These are phyloP conservation scores for Cryptocheilus praepositus DNA, from an alignment of 2,888 invertebrate genomes.

Conservation along the genomic window DNA sequence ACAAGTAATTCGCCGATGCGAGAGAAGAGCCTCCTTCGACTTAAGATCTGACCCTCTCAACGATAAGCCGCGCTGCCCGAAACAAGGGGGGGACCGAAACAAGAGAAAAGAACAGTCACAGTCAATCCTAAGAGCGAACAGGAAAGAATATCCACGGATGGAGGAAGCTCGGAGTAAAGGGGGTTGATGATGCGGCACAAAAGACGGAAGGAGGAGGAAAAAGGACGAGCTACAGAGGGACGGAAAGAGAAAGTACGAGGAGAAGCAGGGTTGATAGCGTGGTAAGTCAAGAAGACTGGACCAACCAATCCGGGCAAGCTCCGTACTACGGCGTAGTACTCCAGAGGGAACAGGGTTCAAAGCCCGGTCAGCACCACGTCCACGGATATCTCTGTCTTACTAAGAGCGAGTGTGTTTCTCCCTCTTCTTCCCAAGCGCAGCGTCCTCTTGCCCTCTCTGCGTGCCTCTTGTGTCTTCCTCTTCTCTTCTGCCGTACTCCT, in stretches of 20 bases:
- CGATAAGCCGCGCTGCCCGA: constrained; percentile 6
- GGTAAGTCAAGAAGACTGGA: constrained; percentile 44
- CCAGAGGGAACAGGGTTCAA: constrained; percentile 65
- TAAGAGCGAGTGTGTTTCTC: background rate
- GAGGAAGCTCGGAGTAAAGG: constrained; percentile 3
- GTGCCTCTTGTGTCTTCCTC: background rate
- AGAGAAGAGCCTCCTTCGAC: too few species aligned
- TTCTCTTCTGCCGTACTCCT: background rate
- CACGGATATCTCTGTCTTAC: constrained; percentile 44
- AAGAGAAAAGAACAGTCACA: background rate
- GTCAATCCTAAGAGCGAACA: constrained; percentile 8
- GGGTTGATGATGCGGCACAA: constrained; percentile 21
- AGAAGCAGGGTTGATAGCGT: constrained; percentile 47
- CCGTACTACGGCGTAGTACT: constrained; percentile 64
- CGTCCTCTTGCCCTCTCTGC: constrained; percentile 6
- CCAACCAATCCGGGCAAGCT: constrained; percentile 50
- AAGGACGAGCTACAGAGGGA: background rate
- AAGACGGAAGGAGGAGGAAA: constrained; percentile 19
- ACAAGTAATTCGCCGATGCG: too few species aligned
- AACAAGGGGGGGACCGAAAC: background rate
- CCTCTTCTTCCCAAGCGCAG: constrained; percentile 4
- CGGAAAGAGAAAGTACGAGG: background rate
- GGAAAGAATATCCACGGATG: background rate
- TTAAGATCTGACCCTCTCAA: constrained; percentile 15
- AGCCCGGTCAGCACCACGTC: constrained; percentile 67